Conservation (phyloP, 2,113 vertebrate species). For the Chloropsis cyanopogon region DNA sequence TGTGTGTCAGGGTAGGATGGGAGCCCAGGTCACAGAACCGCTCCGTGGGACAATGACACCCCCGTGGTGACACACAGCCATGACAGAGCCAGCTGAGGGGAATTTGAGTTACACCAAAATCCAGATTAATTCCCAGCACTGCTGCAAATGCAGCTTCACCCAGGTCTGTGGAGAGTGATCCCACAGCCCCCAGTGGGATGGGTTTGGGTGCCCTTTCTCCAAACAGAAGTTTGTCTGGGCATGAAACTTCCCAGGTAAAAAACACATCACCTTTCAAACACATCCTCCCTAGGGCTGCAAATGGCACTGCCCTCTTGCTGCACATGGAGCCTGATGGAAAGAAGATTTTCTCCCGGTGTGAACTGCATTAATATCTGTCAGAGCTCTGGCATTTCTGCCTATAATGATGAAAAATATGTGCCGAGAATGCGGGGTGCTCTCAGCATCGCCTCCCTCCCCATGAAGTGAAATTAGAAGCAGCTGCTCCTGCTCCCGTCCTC, state of each 20-base stretch:
- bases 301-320: slow-evolving; percentile 75
- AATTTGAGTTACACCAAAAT: background rate
- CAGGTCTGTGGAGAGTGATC: fast-evolving
- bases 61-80: fast-evolving
- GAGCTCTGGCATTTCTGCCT: slow-evolving; percentile 76
- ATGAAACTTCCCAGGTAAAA: background rate
- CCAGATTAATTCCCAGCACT: background rate
- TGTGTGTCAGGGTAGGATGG: background rate
- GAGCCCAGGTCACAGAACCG: background rate
- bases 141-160: background rate
- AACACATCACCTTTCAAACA: slow-evolving; percentile 39
- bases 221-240: background rate
- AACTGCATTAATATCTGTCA: slow-evolving; percentile 79
- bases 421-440: slow-evolving; percentile 55
- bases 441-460: slow-evolving; percentile 9
- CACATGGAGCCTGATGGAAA: slow-evolving; percentile 72
- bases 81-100: background rate
- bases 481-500: background rate
- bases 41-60: fast-evolving
- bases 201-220: background rate
- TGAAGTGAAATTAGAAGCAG: slow-evolving; percentile 33
- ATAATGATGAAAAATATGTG: slow-evolving; percentile 80
- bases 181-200: fast-evolving
- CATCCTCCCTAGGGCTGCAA: slow-evolving; percentile 38
- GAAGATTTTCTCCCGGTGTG: slow-evolving; percentile 75